Evolutionary conservation across 1,140 invertebrate species (phyloP).

Genomic region (Hestina assimilis): DNA sequence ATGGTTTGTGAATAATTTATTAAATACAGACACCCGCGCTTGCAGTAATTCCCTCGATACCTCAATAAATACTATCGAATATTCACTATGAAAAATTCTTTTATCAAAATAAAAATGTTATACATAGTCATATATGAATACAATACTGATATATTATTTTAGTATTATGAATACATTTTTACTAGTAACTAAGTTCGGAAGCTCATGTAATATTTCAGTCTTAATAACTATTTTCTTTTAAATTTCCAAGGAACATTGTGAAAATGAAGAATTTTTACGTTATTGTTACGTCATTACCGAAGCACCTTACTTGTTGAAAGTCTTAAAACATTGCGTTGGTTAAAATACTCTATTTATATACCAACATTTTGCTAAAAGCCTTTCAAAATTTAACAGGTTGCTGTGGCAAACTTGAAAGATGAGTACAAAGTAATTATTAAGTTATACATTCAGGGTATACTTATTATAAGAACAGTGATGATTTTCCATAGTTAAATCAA

Average conservation of each 20-base stretch:
- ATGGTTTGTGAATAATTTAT: slow-evolving; percentile 61
- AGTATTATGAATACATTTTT: too few relatives aligned
- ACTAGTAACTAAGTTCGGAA: too few relatives aligned
- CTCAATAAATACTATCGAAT: background rate
- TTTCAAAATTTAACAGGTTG: slow-evolving; percentile 12
- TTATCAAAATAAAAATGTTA: too few relatives aligned
- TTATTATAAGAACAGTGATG: background rate
- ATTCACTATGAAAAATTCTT: too few relatives aligned
- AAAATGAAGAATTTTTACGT: background rate
- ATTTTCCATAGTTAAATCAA: too few relatives aligned
- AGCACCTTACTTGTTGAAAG: slow-evolving; percentile 11
- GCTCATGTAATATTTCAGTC: too few relatives aligned
- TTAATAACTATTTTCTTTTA: too few relatives aligned
- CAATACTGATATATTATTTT: too few relatives aligned
- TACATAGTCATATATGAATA: too few relatives aligned
- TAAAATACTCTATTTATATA: slow-evolving; percentile 19
- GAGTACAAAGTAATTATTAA: slow-evolving; percentile 17
- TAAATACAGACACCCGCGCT: slow-evolving; percentile 41
- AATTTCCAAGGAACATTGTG: too few relatives aligned
- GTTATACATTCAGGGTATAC: slow-evolving; percentile 11
- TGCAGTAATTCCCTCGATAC: background rate
- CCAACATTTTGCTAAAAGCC: slow-evolving; percentile 20
- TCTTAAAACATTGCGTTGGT: slow-evolving; percentile 20
- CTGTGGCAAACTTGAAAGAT: slow-evolving; percentile 10
- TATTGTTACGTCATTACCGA: slow-evolving; percentile 18